phyloP scores from a whole-genome alignment of 2,797 vertebrate species.

The Pitangus sulphuratus region DNA sequence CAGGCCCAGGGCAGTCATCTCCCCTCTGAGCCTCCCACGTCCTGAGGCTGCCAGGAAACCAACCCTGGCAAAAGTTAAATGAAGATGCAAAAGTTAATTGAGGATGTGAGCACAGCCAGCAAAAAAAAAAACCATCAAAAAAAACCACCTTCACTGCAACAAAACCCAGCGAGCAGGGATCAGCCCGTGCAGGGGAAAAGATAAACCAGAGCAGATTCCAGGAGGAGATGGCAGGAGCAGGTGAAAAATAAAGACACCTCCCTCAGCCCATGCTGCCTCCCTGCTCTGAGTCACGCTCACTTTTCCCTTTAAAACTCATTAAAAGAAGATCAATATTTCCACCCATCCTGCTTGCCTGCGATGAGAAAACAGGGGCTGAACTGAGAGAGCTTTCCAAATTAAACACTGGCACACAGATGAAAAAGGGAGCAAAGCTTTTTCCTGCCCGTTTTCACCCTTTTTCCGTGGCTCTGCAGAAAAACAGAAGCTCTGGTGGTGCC shows the following conservation, averaged over 20 bases:
- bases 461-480: neutral
- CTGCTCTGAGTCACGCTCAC: neutral
- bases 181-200: accelerated
- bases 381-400: neutral
- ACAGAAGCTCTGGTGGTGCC: neutral
- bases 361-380: neutral
- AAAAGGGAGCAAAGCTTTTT: neutral
- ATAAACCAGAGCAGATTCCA: neutral
- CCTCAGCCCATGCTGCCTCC: neutral
- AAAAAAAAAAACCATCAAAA: accelerated
- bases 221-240: accelerated
- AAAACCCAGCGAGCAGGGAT: accelerated
- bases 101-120: neutral
- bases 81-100: accelerated
- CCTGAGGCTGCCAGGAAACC: neutral
- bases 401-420: neutral
- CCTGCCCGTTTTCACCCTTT: neutral
- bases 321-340: neutral
- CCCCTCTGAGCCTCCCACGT: accelerated
- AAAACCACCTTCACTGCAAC: neutral
- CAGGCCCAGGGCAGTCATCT: accelerated
- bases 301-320: neutral
- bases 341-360: neutral
- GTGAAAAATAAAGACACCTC: neutral
- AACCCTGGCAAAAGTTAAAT: accelerated